Conservation (phyloP, 64 coral and sea anemone genomes). For the Montipora capricornis region DNA sequence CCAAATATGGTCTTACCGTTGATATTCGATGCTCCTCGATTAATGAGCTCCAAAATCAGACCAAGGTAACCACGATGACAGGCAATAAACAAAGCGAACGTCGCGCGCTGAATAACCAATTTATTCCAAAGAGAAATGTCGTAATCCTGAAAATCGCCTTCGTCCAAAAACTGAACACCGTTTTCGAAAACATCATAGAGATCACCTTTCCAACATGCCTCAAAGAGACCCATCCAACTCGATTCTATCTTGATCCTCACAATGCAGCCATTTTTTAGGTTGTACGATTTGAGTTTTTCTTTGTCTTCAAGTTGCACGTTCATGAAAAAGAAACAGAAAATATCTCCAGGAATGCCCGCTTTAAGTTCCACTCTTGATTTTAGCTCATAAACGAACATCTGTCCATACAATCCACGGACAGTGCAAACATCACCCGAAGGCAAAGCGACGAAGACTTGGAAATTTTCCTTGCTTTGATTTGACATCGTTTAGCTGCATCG, state of each 20-base stretch:
- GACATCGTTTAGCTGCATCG: background rate
- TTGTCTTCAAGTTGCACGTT: conserved; percentile 77
- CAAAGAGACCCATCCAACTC: conserved; percentile 78
- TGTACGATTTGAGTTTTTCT: conserved; percentile 55
- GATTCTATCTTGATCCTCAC: conserved; percentile 80
- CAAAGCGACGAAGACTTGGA: conserved; percentile 86
- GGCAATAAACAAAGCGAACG: conserved; percentile 92
- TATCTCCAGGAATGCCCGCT: conserved; percentile 91
- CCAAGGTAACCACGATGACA: conserved; percentile 94
- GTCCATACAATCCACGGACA: conserved; percentile 53
- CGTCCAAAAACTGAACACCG: conserved; percentile 85
- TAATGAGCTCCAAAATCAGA: conserved; percentile 88
- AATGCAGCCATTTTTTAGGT: conserved; percentile 89
- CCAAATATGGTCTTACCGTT: conserved; percentile 91
- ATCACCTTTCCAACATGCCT: conserved; percentile 93
- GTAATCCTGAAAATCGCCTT: conserved; percentile 65
- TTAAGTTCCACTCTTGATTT: conserved; percentile 89
- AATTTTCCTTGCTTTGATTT: background rate
- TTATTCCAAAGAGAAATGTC: conserved; percentile 94
- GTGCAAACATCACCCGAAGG: conserved; percentile 88
- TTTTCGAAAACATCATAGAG: conserved; percentile 98
- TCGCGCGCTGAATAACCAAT: conserved; percentile 88
- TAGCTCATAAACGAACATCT: conserved; percentile 81
- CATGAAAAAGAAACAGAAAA: conserved; percentile 90
- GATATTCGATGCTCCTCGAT: conserved; percentile 84